Base-by-base conservation (phyloP, 2,113 vertebrate genomes). In the Passer montanus region DNA sequence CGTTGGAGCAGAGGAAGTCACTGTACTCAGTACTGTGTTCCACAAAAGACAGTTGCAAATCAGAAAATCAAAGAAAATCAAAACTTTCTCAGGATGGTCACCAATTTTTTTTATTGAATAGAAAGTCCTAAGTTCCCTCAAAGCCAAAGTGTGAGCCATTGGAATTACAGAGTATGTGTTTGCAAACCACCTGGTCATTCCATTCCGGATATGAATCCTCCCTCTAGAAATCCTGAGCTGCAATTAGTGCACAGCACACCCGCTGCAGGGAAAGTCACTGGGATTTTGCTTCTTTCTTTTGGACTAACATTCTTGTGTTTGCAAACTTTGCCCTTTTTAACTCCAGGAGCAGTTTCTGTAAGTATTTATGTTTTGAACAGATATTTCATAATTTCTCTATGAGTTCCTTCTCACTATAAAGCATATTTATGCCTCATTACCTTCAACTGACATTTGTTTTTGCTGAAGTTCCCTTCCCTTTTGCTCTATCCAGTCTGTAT, bases 131-230 rank as follows among this genome's bases (percentile, higher is more conserved):
- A 17, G 15, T 11, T 69, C 44, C 21, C 21, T 69, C 41, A 14
- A 4, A 19, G 15, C 19, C 28, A 11, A 69, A 50, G 9, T 9
- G 7, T 9, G 22, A 87, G 26, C 49, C 41, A 9, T 30, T 70
- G 43, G 55, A 87, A 74, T 44, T 37, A 53, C 22, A 79, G 26
- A 67, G 35, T 1, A 5, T 2, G 7, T 15, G 3, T 62, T 62
- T 1, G 0, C 31, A 69, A 73, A 39, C 13, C 39, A 43, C 14
- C 22, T 6, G 0, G 13, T n/a, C 22, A 7, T 23, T 72, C 26
- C 10, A 10, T 41, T 62, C 72, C 69, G 59, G 43, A 7, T 19
- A 5, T 3, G 31, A 73, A 58, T 16, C 56, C 24, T 78, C 3
- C 1, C 23, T 50, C 19, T 26, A 7, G 31, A 60, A 53, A 23